Base-by-base conservation (phyloP, 2,113 vertebrate species). In the Microcebus murinus region DNA sequence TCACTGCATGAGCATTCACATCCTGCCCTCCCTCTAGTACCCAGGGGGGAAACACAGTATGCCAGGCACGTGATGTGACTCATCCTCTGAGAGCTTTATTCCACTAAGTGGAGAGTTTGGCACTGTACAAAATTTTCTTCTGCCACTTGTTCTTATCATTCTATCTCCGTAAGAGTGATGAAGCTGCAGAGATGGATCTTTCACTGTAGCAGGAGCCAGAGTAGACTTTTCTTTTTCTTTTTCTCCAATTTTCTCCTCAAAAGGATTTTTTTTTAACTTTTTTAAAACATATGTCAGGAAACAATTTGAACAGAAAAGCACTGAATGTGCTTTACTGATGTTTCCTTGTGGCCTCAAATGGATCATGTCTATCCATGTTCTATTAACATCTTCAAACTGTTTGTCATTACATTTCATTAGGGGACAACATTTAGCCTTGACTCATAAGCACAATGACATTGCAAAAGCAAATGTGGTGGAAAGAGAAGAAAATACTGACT, bases 341-440 rank as follows among this genome's bases (percentile, higher is more conserved):
- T 61, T 96, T 90, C 48, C 42, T 63, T 71, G 71, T 29, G 31
- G 50, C 73, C 42, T 86, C 65, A 67, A 94, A 55, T 50, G 29
- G 29, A 45, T 87, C 55, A 57, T 27, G 7, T 8, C 29, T 61
- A 91, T 48, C 31, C 29, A 65, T 23, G 31, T 55, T 94, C 63
- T 95, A 12, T 74, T 80, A 86, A 68, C 9, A 87, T 70, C 36
- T 95, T 96, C 39, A 83, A 42, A 90, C 8, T 65, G 13, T 31
- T 31, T 76, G 61, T 71, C 61, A 95, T 91, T 82, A 82, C 63
- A 93, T 91, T 92, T 95, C n/a, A 77, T 93, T 85, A 68, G 39
- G 52, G 23, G 31, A 57, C 14, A 92, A 63, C 5, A 84, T n/a
- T 90, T 74, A 80, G 23, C 36, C 83, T 31, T 87, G 36, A 94